phyloP scores from a whole-genome alignment of 1,140 invertebrate genomes.

The Drosophila obscura region DNA sequence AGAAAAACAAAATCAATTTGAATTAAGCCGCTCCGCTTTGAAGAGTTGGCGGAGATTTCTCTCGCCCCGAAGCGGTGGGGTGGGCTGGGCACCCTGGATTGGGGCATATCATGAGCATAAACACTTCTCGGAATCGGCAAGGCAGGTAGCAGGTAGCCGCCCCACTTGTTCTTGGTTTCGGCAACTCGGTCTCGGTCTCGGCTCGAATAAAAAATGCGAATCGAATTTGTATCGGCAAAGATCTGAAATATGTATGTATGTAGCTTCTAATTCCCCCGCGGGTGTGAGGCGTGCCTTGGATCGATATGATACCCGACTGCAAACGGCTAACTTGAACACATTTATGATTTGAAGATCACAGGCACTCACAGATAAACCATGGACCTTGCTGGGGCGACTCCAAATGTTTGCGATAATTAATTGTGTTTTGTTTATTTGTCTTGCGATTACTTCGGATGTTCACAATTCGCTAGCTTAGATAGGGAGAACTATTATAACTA shows the following conservation, averaged over 20 bases:
- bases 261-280: constrained; percentile 32
- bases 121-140: constrained; percentile 58
- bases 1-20: constrained; percentile 65
- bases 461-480: constrained; percentile 4
- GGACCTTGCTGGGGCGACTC: constrained; percentile 28
- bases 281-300: constrained; percentile 18
- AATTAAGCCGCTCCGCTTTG: constrained; percentile 66
- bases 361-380: constrained; percentile 1
- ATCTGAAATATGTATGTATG: constrained; percentile 53
- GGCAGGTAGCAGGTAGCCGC: constrained; percentile 55
- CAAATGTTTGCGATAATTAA: constrained; percentile 69
- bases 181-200: not conserved
- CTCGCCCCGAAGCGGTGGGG: constrained; percentile 42
- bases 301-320: constrained; percentile 26
- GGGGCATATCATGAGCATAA: constrained; percentile 62
- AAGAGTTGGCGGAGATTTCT: constrained; percentile 40
- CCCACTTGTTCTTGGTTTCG: constrained; percentile 48
- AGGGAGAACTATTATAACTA: not conserved
- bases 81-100: constrained; percentile 36
- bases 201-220: constrained; percentile 48
- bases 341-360: constrained; percentile 46
- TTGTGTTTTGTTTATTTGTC: constrained; percentile 76
- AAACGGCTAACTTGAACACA: constrained; percentile 20
- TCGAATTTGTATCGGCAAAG: constrained; percentile 75
- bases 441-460: constrained; percentile 63